These are phyloP conservation scores for Alcedo quadribrachys DNA, from an alignment of 2,797 vertebrate genomes.

Conservation along the genomic window DNA sequence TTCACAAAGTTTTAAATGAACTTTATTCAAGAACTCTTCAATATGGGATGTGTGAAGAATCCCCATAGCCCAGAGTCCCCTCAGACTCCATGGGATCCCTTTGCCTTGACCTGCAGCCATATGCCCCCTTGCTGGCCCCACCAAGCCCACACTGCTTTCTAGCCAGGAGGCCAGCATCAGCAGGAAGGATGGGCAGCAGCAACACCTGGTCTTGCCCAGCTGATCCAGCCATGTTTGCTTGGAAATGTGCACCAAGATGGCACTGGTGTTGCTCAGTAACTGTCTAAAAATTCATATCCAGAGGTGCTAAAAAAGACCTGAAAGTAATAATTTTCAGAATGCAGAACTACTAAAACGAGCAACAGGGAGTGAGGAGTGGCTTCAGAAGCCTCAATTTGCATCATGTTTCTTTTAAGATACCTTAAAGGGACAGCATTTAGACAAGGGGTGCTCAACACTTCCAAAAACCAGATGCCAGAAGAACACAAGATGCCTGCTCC, in stretches of 20 bases:
- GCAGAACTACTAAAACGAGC: not conserved
- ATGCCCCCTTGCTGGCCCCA: not conserved
- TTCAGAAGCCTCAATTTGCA: not conserved
- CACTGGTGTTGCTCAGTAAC: fast-evolving
- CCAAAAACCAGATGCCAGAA: not conserved
- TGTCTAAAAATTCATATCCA: not conserved
- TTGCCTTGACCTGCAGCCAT: not conserved
- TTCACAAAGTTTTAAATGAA: not conserved
- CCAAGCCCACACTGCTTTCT: not conserved
- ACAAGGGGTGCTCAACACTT: not conserved
- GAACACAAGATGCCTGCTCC: not conserved
- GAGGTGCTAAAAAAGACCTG: not conserved
- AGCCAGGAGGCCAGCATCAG: not conserved
- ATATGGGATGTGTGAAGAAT: not conserved
- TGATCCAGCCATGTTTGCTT: not conserved
- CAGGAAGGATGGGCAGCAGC: not conserved
- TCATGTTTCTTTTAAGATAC: not conserved
- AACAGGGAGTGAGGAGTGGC: not conserved
- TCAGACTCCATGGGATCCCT: not conserved
- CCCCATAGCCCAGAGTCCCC: not conserved
- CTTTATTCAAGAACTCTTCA: constrained; percentile 22
- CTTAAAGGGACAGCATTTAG: not conserved
- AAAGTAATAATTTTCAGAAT: not conserved
- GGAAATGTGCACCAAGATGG: not conserved
- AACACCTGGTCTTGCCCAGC: not conserved